Evolutionary conservation across 2,113 vertebrate genomes (phyloP).

Genomic region (Phalacrocorax pelagicus): DNA sequence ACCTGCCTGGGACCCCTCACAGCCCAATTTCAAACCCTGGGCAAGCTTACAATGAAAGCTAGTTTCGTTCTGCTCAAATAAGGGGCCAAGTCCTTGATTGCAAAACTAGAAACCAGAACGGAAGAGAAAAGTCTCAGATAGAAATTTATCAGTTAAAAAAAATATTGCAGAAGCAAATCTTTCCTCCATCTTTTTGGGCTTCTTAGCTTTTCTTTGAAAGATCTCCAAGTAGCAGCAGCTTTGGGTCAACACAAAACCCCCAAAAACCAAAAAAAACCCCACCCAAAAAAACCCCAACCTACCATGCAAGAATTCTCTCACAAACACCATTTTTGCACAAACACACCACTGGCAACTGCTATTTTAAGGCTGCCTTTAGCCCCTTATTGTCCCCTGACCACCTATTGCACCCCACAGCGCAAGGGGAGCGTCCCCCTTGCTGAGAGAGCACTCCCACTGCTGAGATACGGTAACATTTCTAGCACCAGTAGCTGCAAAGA

Average conservation of each 20-base stretch:
- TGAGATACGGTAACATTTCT: not conserved
- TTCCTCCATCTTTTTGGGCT: not conserved
- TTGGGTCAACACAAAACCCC: not conserved
- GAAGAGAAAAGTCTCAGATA: not conserved
- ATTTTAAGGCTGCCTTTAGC: not conserved
- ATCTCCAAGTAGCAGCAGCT: not conserved
- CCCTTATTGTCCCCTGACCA: accelerated
- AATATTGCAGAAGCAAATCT: not conserved
- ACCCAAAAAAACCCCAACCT: not conserved
- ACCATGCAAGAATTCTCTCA: not conserved
- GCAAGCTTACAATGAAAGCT: not conserved
- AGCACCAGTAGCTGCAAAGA: not conserved
- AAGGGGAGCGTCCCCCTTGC: not conserved
- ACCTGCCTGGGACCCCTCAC: not conserved
- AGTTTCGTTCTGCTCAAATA: not conserved
- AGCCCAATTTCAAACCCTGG: not conserved
- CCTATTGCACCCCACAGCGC: accelerated
- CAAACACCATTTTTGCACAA: not conserved
- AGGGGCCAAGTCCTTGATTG: not conserved
- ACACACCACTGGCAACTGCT: accelerated
- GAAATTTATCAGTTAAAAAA: not conserved
- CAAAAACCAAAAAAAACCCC: not conserved
- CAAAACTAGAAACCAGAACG: not conserved
- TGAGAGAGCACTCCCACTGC: accelerated
- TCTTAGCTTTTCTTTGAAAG: not conserved